Percentiles rank a stretch among this genome's conserved stretches.
These are phyloP conservation scores for Graptemys geographica DNA, from an alignment of 2,797 vertebrate genomes.

Conservation along the genomic window DNA sequence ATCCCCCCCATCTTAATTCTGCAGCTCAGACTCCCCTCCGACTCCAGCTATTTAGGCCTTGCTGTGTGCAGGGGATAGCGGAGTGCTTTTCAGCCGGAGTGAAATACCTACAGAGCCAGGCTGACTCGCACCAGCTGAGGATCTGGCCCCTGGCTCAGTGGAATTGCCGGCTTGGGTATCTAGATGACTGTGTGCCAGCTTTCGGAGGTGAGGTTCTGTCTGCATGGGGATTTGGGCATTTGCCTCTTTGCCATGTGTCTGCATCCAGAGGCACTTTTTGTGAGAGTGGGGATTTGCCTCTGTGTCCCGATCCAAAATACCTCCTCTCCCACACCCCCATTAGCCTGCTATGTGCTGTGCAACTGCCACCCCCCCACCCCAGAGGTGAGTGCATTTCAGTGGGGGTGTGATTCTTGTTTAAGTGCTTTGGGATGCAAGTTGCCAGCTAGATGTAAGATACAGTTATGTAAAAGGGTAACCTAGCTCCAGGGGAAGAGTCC, in stretches of 20 bases:
- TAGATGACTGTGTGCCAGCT: too few relatives aligned
- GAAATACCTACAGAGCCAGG: neutral
- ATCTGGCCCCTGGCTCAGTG: neutral
- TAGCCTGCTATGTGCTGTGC: neutral
- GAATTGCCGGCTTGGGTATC: neutral
- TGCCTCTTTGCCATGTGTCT: neutral
- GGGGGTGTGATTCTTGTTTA: neutral
- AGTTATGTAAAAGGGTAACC: neutral
- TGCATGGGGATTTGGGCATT: neutral
- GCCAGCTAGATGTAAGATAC: neutral
- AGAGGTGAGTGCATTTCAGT: neutral
- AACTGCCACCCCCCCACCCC: neutral
- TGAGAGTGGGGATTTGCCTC: neutral
- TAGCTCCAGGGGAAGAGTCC: neutral
- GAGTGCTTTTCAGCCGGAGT: neutral
- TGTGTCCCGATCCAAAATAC: accelerated
- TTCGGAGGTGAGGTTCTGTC: neutral
- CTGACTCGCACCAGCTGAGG: neutral
- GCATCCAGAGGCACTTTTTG: neutral
- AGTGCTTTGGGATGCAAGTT: neutral
- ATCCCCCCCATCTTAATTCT: neutral
- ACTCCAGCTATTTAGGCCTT: neutral
- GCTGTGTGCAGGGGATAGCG: neutral
- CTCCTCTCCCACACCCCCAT: neutral
- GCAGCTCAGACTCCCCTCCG: neutral